Evolutionary conservation across 2,888 invertebrate species (phyloP), one percentile per base, ranked within the genome.

Genomic region (Platycheirus rosarum): DNA sequence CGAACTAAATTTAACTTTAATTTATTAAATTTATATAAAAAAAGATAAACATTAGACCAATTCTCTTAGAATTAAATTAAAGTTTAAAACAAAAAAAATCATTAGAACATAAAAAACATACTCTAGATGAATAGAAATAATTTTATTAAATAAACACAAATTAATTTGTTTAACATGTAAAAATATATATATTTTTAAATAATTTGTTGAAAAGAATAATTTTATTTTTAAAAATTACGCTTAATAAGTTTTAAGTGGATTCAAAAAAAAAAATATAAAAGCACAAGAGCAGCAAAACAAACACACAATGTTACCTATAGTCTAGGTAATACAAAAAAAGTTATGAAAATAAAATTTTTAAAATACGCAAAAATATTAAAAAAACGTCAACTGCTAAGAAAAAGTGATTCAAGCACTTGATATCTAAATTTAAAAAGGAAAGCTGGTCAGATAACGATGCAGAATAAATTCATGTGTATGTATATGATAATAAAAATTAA

Each of bases 261-360:
- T 42, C 60, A 53, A 42, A 37, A 37, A 32, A 49, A 46, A 40
- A 57, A 48, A 42, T 40, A 29, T 53, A 62, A 68, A 71, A 82
- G 82, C 77, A 82, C 82, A 77, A 44, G 42, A 82, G 44, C 70
- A 68, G 48, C 57, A 77, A 63, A 71, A 57, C 2, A 42, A 48
- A 60, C 44, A 79, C 76, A 82, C 66, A 82, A 82, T 71, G 77
- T 82, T 82, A 82, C 82, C 82, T 82, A 77, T 77, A 82, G 82
- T 68, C 71, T 82, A 82, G 77, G 71, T 82, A 71, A 66, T 55
- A 53, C 18, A 32, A 53, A 7, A 53, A 11, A 71, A 40, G 65
- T 57, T 3, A 16, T 55, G 53, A 42, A 37, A 14, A 55, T 8
- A 48, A 53, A 48, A 44, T 29, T 6, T 18, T 32, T 32, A 32